Evolutionary conservation across 2,113 vertebrate species (phyloP).

Genomic region (Uropsilus gracilis): DNA sequence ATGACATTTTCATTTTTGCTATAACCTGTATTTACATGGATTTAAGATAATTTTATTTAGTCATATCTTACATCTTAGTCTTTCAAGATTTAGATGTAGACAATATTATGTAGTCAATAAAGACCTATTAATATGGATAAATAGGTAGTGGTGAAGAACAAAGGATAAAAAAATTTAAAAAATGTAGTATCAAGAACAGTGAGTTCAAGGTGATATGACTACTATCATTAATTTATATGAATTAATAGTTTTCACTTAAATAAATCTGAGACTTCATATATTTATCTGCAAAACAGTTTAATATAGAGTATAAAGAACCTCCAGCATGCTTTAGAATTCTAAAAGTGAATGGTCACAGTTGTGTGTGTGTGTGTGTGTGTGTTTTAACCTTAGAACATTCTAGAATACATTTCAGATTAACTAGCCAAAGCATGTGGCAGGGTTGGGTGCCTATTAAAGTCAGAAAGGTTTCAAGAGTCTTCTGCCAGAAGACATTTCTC

Average conservation of each 20-base stretch:
- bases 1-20: background rate
- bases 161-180: background rate
- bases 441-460: background rate
- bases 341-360: background rate
- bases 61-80: background rate
- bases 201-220: background rate
- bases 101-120: background rate
- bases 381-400: background rate
- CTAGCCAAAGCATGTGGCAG: background rate
- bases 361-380: background rate
- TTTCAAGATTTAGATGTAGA: background rate
- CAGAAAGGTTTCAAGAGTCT: background rate
- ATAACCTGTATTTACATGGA: background rate
- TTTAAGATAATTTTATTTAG: background rate
- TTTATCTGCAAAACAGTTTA: background rate
- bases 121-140: background rate
- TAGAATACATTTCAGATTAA: background rate
- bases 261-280: background rate
- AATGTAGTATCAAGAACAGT: background rate
- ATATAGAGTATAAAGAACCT: background rate
- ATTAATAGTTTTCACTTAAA: background rate
- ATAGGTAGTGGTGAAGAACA: background rate
- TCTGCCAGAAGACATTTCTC: background rate
- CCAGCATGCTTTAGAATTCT: background rate
- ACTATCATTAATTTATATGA: background rate